phyloP scores from a whole-genome alignment of 2,797 vertebrate species.

The Myotis myotis region DNA sequence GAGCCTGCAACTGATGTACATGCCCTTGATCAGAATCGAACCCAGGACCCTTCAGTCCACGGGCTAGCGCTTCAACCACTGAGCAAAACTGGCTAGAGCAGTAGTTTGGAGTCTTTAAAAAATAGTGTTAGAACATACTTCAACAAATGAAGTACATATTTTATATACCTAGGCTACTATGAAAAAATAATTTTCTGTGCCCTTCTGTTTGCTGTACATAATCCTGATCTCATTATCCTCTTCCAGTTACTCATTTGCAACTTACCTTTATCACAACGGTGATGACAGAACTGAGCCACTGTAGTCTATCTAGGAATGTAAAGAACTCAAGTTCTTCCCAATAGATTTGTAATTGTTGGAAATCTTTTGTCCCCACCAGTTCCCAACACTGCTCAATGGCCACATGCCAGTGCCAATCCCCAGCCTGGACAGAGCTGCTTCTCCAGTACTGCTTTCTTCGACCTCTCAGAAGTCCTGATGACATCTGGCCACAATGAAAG shows the following conservation, averaged over 20 bases:
- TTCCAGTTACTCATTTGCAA: neutral
- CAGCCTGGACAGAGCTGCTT: conserved; percentile 89
- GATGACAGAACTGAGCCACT: neutral
- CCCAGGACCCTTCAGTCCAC: no score
- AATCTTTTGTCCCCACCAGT: conserved; percentile 87
- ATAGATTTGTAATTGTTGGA: conserved; percentile 3
- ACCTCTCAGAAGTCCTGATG: conserved; percentile 94
- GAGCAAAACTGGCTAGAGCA: no score
- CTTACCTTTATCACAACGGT: neutral
- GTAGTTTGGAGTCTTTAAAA: neutral
- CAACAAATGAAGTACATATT: neutral
- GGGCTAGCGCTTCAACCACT: no score
- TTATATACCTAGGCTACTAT: neutral
- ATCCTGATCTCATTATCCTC: neutral
- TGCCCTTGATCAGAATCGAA: no score
- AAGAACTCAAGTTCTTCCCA: neutral
- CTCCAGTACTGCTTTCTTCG: conserved; percentile 91
- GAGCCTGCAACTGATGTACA: no score
- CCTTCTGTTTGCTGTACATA: neutral
- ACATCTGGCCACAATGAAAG: conserved; percentile 71
- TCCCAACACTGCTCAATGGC: conserved; percentile 93
- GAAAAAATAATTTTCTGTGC: neutral
- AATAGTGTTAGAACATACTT: neutral
- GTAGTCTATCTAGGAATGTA: neutral
- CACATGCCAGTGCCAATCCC: conserved; percentile 91